Base-by-base conservation (phyloP, 2,888 invertebrate species). In the Itoplectis maculator region DNA sequence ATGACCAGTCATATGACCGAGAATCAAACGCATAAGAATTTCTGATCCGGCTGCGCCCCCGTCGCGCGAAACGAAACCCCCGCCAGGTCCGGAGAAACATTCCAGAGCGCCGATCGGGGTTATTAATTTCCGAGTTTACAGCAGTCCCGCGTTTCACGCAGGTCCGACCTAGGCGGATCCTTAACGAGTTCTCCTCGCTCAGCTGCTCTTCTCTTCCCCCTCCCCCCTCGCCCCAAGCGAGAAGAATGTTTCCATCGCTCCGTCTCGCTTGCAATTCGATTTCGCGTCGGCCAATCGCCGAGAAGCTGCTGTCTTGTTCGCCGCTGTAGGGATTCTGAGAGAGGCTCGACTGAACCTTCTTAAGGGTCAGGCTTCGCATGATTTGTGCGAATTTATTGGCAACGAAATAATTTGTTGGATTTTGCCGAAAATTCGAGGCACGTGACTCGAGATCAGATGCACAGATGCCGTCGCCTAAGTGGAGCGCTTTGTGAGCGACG, bases 111-210 rank as follows among this genome's bases (percentile, higher is more conserved):
- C 68, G 81, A 79, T 79, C 76, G 73, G 65, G 84, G 86, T 88
- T 88, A 88, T 88, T 89, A 88, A 88, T 88, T 88, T 86, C 84
- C 85, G 82, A 85, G 81, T 88, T 87, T 86, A 88, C 84, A 84
- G 84, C 78, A 66, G 82, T 66, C 81, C 56, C 37, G 37, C 35
- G 20, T 45, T 29, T 29, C 29, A 29, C 29, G 29, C 29, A 29
- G 29, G 2, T 29, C 29, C 29, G 42, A 70, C 74, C 78, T 79
- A 74, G 69, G 11, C 20, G 70, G 59, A 70, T 59, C 63, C 69
- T 74, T 82, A 82, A 82, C 81, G 81, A 81, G 77, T 76, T 81
- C 73, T 79, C 51, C 66, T 51, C 74, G 42, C 54, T n/a, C n/a
- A n/a, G n/a, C n/a, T n/a, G n/a, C n/a, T n/a, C n/a, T n/a, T n/a